These are phyloP conservation scores for Siniperca undulata DNA, from an alignment of 2,797 vertebrate species.

Conservation along the genomic window DNA sequence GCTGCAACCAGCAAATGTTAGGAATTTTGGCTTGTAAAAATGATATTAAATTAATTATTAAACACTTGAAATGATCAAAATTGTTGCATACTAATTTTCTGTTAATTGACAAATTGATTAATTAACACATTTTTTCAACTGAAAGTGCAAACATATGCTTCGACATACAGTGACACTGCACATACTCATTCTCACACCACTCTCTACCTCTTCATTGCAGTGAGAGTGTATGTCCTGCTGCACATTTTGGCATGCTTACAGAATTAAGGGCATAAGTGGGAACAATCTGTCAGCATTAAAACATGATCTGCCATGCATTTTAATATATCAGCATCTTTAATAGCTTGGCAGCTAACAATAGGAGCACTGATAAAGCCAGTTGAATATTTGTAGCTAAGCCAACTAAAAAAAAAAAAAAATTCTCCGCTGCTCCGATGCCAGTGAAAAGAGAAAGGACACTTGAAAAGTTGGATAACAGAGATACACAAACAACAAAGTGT, in stretches of 20 bases:
- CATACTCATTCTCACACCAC: background rate
- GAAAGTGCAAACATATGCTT: background rate
- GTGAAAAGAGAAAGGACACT: slow-evolving; percentile 6
- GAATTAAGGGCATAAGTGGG: slow-evolving; percentile 29
- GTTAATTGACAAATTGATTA: background rate
- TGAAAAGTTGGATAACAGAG: background rate
- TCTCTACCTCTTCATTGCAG: background rate
- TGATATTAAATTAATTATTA: background rate
- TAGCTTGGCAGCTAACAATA: slow-evolving; percentile 27
- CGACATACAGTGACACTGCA: background rate
- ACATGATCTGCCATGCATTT: slow-evolving; percentile 41
- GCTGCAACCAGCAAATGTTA: background rate
- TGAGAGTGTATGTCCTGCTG: slow-evolving; percentile 2
- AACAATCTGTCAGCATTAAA: slow-evolving; percentile 55
- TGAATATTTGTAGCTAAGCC: slow-evolving; percentile 17
- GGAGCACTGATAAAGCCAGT: slow-evolving; percentile 13
- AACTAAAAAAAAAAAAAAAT: background rate
- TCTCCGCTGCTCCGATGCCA: background rate
- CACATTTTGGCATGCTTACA: slow-evolving; percentile 30
- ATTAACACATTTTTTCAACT: background rate
- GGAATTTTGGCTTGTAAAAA: background rate
- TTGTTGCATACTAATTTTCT: background rate
- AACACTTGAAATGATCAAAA: background rate
- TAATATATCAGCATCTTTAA: slow-evolving; percentile 52
- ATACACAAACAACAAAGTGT: background rate